Conservation (phyloP, 2,797 vertebrate genomes). For the Bradypodion pumilum region DNA sequence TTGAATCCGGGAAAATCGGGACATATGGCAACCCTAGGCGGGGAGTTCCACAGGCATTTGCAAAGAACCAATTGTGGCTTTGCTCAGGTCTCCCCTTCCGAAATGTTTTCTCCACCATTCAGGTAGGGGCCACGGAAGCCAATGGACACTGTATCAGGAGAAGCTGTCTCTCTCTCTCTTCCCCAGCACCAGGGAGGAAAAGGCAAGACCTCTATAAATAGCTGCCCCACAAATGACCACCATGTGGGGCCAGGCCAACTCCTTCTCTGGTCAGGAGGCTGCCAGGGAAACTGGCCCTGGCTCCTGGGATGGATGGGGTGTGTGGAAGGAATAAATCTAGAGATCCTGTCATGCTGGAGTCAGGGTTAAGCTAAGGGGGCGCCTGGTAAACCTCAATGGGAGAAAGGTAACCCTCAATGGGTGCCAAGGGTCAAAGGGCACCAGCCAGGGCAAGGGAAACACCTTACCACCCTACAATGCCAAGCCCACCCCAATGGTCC, state of each 20-base stretch:
- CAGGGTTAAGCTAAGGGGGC: neutral
- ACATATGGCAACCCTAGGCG: no score
- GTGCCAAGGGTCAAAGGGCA: neutral
- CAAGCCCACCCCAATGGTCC: neutral
- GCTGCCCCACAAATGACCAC: neutral
- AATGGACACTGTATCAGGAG: neutral
- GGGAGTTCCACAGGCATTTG: neutral
- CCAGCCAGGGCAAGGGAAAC: neutral
- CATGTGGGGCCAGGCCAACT: neutral
- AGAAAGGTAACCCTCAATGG: neutral
- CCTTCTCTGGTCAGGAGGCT: neutral
- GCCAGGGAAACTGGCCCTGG: neutral
- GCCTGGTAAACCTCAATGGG: neutral
- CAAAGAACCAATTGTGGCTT: neutral
- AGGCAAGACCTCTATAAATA: neutral
- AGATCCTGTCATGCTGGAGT: neutral
- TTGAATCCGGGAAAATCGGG: no score
- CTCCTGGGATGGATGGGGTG: no score
- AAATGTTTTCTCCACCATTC: neutral
- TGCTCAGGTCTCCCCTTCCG: no score
- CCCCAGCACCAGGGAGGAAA: neutral
- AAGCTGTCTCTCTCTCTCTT: no score
- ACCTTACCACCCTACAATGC: neutral
- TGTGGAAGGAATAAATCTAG: conserved; percentile 4
- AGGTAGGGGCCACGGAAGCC: no score